Evolutionary conservation across 2,888 invertebrate genomes (phyloP), one percentile per base, ranked within the genome.

Genomic region (Torymus texanus): DNA sequence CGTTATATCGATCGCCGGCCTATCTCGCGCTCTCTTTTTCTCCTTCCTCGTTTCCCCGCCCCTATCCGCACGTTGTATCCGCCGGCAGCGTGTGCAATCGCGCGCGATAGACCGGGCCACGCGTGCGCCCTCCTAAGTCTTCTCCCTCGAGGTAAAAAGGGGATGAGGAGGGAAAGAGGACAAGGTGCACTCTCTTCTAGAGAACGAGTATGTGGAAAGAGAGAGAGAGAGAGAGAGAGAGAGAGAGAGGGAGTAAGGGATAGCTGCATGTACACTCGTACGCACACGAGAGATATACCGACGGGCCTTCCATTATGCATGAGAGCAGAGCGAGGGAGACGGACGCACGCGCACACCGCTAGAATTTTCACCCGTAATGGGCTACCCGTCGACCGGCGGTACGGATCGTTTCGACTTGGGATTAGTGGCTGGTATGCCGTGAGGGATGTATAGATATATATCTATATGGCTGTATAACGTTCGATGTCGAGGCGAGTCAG

Each of bases 261-360:
- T 13, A 24, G 21, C 14, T 16, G 24, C 53, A 65, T 71, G 65
- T 29, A 59, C 50, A 65, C 58, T 63, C 12, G 58, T 29, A 70
- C 58, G 68, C 53, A 68, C 61, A 62, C 41, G n/a, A 41, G 12
- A 24, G 74, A 21, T 50, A 21, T 21, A 21, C 13, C 8, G 55
- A 14, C 55, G 12, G n/a, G 51, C 16, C 24, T 53, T 71, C 58
- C 71, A 77, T 77, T 77, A 77, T 71, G 77, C 53, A 77, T 63
- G 56, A 29, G 14, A n/a, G 11, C 5, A 21, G 24, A 13, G 71
- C 16, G 58, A 24, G 53, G 29, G 29, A 29, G 58, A 53, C 51
- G 29, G 14, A 13, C 41, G 51, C 41, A 24, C 63, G 16, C 21
- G 24, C 58, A 29, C 29, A 29, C 29, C 29, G 29, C 29, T 29